Conservation (phyloP, 2,797 vertebrate genomes). For the Diglossa cyanea region DNA sequence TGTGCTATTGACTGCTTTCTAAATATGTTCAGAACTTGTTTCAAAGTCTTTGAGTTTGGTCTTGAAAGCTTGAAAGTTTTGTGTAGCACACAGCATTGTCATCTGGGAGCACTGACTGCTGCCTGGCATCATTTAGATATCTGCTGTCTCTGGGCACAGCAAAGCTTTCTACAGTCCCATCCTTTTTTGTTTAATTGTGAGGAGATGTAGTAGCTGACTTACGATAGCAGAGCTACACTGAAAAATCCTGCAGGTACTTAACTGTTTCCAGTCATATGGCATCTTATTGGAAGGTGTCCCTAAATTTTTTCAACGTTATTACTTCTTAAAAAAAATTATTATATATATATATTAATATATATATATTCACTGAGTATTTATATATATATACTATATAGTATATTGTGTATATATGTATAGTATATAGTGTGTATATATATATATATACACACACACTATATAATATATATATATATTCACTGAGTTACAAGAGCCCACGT, state of each 20-base stretch:
- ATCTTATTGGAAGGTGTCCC: neutral
- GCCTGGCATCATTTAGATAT: neutral
- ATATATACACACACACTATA: too few species aligned
- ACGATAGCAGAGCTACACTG: neutral
- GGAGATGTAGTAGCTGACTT: neutral
- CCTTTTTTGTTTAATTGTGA: neutral
- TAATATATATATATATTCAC: neutral
- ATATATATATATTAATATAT: too few species aligned
- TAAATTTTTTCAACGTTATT: neutral
- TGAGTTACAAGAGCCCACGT: neutral
- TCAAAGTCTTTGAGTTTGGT: neutral
- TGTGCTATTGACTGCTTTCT: neutral
- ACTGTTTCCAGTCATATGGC: neutral
- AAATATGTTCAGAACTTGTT: neutral
- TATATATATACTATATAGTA: too few species aligned
- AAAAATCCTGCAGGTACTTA: neutral
- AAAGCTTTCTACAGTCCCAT: neutral
- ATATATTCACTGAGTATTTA: too few species aligned
- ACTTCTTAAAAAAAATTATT: neutral
- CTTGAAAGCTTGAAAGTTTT: neutral
- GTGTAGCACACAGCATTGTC: neutral
- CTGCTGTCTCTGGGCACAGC: neutral
- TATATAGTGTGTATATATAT: neutral
- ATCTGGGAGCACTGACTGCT: neutral
- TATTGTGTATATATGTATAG: too few species aligned